Evolutionary conservation across 2,888 invertebrate species (phyloP).

Genomic region (Dysmachus trigonus): DNA sequence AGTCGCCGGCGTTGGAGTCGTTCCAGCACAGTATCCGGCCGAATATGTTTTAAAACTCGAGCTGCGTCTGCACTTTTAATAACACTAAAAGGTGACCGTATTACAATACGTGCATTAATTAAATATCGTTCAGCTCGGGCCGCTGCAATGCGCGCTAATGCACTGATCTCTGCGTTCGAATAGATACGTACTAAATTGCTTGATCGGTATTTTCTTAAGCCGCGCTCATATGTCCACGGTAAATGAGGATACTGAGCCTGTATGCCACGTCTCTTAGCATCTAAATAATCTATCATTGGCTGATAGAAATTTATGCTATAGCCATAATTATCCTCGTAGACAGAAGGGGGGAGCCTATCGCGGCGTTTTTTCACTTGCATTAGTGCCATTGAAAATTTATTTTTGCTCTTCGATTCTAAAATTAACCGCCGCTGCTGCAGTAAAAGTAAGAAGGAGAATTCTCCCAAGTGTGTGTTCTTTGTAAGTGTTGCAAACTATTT

Average conservation of each 20-base stretch:
- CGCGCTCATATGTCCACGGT: conserved; percentile 78
- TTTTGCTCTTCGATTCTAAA: conserved; percentile 26
- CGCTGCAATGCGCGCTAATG: conserved; percentile 73
- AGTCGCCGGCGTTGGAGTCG: conserved; percentile 63
- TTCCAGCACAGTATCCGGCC: conserved; percentile 65
- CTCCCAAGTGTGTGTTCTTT: conserved; percentile 12
- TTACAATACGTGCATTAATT: conserved; percentile 61
- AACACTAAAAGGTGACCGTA: conserved; percentile 65
- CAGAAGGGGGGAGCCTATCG: conserved; percentile 69
- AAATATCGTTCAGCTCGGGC: conserved; percentile 76
- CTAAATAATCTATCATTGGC: conserved; percentile 87
- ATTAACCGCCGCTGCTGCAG: conserved; percentile 1
- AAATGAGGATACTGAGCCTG: conserved; percentile 69
- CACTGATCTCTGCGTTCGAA: conserved; percentile 73
- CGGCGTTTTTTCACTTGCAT: conserved; percentile 64
- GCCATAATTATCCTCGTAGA: conserved; percentile 85
- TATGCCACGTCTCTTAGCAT: conserved; percentile 69
- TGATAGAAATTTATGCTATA: conserved; percentile 86
- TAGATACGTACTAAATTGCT: conserved; percentile 73
- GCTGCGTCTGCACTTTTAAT: conserved; percentile 68
- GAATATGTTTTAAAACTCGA: conserved; percentile 64
- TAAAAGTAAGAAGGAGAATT: conserved; percentile 32
- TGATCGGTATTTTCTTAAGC: conserved; percentile 73
- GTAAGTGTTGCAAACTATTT: conserved; percentile 22
- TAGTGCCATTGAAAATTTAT: conserved; percentile 59